These are phyloP conservation scores for Stictocephala bisonia DNA, from an alignment of 2,888 invertebrate genomes.

Conservation along the genomic window DNA sequence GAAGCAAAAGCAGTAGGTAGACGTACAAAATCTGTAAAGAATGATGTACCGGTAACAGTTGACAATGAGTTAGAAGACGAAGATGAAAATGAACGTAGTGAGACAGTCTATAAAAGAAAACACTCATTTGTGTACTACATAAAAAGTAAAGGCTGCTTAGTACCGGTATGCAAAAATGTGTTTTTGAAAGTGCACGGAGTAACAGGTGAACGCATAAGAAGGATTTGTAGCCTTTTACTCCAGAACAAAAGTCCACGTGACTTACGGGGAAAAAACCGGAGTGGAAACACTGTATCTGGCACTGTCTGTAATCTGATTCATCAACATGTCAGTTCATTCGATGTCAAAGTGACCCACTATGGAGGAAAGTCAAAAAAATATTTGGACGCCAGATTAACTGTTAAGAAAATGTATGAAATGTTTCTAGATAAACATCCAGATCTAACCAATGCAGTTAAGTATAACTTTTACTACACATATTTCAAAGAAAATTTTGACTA, in stretches of 20 bases:
- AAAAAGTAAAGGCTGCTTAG: no score
- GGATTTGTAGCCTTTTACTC: constrained; percentile 31
- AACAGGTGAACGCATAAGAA: no score
- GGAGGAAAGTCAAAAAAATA: constrained; percentile 47
- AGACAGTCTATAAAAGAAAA: no score
- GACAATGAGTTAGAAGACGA: no score
- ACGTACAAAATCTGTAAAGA: no score
- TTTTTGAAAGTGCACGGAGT: no score
- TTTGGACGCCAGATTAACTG: constrained; percentile 56
- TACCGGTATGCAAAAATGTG: no score
- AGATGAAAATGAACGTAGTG: no score
- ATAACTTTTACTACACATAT: constrained; percentile 56
- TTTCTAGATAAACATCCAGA: constrained; percentile 55
- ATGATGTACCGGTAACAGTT: no score
- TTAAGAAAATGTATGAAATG: constrained; percentile 57
- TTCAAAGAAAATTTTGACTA: constrained; percentile 56
- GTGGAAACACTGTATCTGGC: constrained; percentile 35
- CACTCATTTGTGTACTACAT: no score
- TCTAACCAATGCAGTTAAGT: constrained; percentile 53
- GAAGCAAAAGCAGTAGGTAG: no score
- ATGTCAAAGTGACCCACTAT: constrained; percentile 52
- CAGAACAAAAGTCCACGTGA: constrained; percentile 38
- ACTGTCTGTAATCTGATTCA: constrained; percentile 34
- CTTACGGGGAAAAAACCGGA: constrained; percentile 38
- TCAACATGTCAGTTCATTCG: constrained; percentile 25